Evolutionary conservation across 1,140 invertebrate genomes (phyloP).

Genomic region (Cydia strobilella): DNA sequence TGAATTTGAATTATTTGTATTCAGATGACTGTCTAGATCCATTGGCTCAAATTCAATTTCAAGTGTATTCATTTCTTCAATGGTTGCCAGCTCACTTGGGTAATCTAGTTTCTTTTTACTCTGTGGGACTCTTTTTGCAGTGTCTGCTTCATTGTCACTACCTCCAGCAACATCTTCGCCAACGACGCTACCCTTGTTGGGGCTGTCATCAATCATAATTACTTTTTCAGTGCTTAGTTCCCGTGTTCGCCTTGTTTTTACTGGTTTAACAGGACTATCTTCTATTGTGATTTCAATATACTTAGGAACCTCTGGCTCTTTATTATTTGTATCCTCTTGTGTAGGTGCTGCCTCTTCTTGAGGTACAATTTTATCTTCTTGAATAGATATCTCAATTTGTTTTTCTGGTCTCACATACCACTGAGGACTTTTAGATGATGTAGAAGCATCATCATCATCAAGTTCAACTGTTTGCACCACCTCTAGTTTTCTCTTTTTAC

Average conservation of each 20-base stretch:
- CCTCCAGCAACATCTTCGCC: constrained; percentile 39
- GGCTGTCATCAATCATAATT: constrained; percentile 71
- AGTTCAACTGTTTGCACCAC: constrained; percentile 60
- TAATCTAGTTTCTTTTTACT: constrained; percentile 71
- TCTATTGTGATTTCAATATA: constrained; percentile 73
- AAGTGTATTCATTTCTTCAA: constrained; percentile 39
- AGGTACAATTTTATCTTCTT: constrained; percentile 34
- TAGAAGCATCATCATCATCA: constrained; percentile 61
- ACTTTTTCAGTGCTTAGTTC: constrained; percentile 51
- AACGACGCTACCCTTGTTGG: constrained; percentile 47
- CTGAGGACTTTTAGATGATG: constrained; percentile 51
- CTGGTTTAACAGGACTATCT: constrained; percentile 68
- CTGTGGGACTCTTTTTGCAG: constrained; percentile 41
- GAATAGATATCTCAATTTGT: constrained; percentile 28
- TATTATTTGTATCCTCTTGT: constrained; percentile 64
- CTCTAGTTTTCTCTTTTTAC: constrained; percentile 15
- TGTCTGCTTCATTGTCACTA: constrained; percentile 42
- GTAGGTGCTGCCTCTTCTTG: constrained; percentile 27
- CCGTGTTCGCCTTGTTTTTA: constrained; percentile 40
- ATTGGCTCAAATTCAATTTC: constrained; percentile 60
- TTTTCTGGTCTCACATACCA: constrained; percentile 72
- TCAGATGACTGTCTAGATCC: constrained; percentile 22
- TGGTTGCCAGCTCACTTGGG: constrained; percentile 43
- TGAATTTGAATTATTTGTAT: neutral
- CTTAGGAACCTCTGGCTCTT: constrained; percentile 53